Conservation (phyloP, 2,113 vertebrate species). For the Pelecanoides urinatrix region DNA sequence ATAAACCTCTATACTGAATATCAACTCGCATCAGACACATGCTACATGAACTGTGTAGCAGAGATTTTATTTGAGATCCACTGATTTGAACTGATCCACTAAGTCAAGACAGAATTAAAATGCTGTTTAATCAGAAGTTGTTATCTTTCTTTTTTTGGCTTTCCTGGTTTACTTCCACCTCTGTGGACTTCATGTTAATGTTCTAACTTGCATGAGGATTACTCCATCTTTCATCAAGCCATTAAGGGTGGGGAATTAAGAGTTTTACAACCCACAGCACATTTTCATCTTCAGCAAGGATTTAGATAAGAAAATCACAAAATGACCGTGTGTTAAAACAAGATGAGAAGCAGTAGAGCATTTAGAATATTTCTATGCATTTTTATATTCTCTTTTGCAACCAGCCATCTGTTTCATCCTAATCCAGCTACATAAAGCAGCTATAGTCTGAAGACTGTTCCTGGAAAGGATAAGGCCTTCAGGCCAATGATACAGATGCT, state of each 20-base stretch:
- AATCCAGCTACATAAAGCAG: background rate
- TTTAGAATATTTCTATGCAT: background rate
- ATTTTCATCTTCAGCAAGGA: slow-evolving; percentile 7
- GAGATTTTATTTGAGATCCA: slow-evolving; percentile 2
- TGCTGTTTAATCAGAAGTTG: slow-evolving; percentile 3
- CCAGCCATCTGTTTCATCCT: background rate
- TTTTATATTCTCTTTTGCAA: slow-evolving; percentile 16
- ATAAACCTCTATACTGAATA: background rate
- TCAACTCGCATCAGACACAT: background rate
- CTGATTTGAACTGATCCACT: background rate
- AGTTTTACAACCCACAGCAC: slow-evolving; percentile 14
- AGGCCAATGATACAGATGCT: background rate
- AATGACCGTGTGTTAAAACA: background rate
- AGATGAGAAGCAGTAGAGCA: background rate
- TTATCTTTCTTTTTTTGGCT: slow-evolving; percentile 18
- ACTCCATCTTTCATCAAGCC: slow-evolving; percentile 3
- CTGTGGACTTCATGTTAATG: background rate
- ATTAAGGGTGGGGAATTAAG: slow-evolving; percentile 33
- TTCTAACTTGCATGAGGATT: slow-evolving; percentile 30
- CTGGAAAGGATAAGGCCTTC: slow-evolving; percentile 23
- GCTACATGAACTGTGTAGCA: background rate
- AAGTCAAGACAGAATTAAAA: slow-evolving; percentile 41
- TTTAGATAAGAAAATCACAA: background rate
- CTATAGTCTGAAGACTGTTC: background rate
- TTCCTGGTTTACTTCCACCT: background rate